Percentiles rank a stretch among this genome's conserved stretches.
Evolutionary conservation across 2,113 vertebrate genomes (phyloP).

Genomic region (Nanger granti): DNA sequence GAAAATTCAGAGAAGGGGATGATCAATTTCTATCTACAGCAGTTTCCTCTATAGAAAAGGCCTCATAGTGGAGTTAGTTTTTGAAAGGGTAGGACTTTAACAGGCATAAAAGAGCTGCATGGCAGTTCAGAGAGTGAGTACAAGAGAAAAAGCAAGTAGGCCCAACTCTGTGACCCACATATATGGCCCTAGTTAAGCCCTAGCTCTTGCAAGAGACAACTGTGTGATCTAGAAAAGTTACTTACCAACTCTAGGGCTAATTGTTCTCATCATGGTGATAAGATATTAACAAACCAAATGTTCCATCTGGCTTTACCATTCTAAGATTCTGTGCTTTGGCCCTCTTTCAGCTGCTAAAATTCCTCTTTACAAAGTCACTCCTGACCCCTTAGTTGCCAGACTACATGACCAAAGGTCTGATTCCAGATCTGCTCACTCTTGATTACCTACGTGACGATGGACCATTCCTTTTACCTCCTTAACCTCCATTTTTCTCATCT

Average conservation of each 20-base stretch:
- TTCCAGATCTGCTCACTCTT: neutral
- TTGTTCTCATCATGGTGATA: neutral
- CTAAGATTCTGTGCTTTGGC: neutral
- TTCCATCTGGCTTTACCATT: neutral
- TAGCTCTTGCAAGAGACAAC: neutral
- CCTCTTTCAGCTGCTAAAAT: neutral
- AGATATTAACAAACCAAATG: neutral
- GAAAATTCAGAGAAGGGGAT: neutral
- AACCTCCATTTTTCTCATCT: neutral
- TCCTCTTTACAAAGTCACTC: neutral
- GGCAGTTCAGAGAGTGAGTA: neutral
- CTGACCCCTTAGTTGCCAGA: neutral
- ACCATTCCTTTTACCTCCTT: neutral
- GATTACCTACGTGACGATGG: neutral
- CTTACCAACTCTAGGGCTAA: neutral
- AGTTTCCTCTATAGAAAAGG: neutral
- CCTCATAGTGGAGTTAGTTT: neutral
- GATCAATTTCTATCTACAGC: neutral
- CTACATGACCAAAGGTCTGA: neutral
- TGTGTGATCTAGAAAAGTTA: neutral
- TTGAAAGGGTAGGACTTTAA: neutral
- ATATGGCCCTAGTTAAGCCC: neutral
- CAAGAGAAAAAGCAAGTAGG: neutral
- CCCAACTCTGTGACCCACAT: neutral
- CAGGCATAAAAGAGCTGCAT: neutral